Evolutionary conservation across 2,113 vertebrate genomes (phyloP).

Genomic region (Larimichthys polyactis): DNA sequence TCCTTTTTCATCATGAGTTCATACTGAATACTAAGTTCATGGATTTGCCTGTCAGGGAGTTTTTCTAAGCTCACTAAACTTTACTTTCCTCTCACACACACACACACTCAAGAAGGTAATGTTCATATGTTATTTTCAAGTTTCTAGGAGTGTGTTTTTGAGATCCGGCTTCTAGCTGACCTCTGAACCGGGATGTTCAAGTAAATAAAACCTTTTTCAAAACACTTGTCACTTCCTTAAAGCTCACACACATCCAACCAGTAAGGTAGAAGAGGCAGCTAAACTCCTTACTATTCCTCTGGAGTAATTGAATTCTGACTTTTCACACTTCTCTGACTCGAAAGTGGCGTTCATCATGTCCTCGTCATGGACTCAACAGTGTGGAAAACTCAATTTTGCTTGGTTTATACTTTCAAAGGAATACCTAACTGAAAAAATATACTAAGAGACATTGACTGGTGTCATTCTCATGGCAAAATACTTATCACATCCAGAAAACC

Average conservation of each 20-base stretch:
- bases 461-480: background rate
- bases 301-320: constrained; percentile 53
- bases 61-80: background rate
- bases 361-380: constrained; percentile 56
- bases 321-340: constrained; percentile 54
- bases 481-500: constrained; percentile 23
- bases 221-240: constrained; percentile 11
- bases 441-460: constrained; percentile 14
- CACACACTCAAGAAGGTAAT: background rate
- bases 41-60: constrained; percentile 7
- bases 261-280: constrained; percentile 23
- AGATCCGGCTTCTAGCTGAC: constrained; percentile 12
- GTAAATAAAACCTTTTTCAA: constrained; percentile 30
- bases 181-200: constrained; percentile 15
- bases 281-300: constrained; percentile 38
- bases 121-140: constrained; percentile 4
- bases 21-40: background rate
- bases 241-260: constrained; percentile 3
- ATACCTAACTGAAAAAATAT: constrained; percentile 41
- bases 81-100: background rate
- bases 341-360: constrained; percentile 52
- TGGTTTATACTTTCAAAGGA: constrained; percentile 51
- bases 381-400: constrained; percentile 62
- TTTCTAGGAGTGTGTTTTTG: background rate
- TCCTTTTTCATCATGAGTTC: background rate